Evolutionary conservation across 1,140 invertebrate species (phyloP), one percentile per base, ranked within the genome.

Genomic region (Globodera ellingtonae): DNA sequence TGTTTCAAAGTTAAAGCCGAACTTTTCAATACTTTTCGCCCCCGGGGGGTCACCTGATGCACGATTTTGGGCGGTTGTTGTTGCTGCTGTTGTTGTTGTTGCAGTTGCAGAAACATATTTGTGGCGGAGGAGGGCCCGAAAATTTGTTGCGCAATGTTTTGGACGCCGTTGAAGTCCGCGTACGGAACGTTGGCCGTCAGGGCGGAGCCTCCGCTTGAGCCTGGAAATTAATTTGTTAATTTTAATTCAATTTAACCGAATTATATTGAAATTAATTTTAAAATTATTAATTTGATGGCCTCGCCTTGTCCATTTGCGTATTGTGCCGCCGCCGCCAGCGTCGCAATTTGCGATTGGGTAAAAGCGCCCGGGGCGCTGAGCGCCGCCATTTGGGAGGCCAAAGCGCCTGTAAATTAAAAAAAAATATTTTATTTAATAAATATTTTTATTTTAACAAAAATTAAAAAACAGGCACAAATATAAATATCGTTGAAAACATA

Each of bases 121-220:
- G 24, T 70, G 67, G 67, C 67, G 24, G 35, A 62, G 18, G 35
- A 46, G 18, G 65, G 62, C n/a, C 75, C 75, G 10, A 77, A 77
- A 77, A 77, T 77, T 15, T 77, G 75, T 69, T 86, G 85, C 69
- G 84, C 85, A 75, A 83, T 83, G 72, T 83, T 83, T 62, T 77
- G 59, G n/a, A 85, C 81, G 18, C 85, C 85, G 70, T 85, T 87
- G 78, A 85, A 85, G 62, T 85, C 84, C 21, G 85, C 59, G 18
- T 79, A 67, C 24, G 62, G 76, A 21, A 15, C n/a, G n/a, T 15
- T 18, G 50, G 62, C 78, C 15, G 48, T 24, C 44, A 46, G 10
- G 73, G 66, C 46, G 67, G 21, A 18, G 35, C 52, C n/a, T 21
- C 67, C 10, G 75, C 62, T 21, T 65, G 44, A 50, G 21, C 50